Evolutionary conservation across 64 coral and sea anemone species (phyloP), one percentile per base, ranked within the genome.

Genomic region (Orbicella faveolata): DNA sequence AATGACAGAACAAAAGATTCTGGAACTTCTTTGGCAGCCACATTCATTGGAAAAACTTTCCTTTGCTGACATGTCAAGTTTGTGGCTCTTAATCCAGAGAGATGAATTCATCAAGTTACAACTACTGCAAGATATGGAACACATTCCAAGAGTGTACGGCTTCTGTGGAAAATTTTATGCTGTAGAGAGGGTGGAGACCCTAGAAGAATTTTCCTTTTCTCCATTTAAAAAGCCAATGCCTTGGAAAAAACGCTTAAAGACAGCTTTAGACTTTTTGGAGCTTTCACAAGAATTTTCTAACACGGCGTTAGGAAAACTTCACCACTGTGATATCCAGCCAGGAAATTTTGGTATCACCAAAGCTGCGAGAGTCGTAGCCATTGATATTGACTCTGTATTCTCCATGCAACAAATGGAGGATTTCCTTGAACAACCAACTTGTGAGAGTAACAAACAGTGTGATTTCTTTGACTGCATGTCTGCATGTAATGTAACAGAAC

Each of bases 121-220:
- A 44, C 63, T 99, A 9, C 68, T 95, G 18, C 61, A 93, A 63
- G 92, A 89, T 39, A 83, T 91, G 67, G 95, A 88, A 62, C 94
- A 99, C 72, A 91, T 99, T 25, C 97, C 97, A 68, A 81, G 80
- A 87, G 89, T 95, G 20, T 95, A 95, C 89, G 97, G 97, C 5
- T 93, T 88, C 74, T 99, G 97, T 96, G 93, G 97, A 26, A 48
- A 64, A 33, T 99, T 95, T 67, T 99, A 99, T 94, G 97, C 97
- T 51, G 64, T 99, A 6, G 97, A 99, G 59, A 80, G 83, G 68
- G 97, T 95, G 30, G 72, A 90, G 74, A 75, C 80, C 10, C 54
- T 99, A 53, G 78, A 93, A 3, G 79, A 89, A 1, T 90, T 79
- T 74, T 44, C 79, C 36, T 44, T 88, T 76, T 48, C 64, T 15